A percentile compares a stretch with the other conserved stretches of the same genome.
These are phyloP conservation scores for Cheilosia pagana DNA, from an alignment of 2,888 invertebrate genomes.

Conservation along the genomic window DNA sequence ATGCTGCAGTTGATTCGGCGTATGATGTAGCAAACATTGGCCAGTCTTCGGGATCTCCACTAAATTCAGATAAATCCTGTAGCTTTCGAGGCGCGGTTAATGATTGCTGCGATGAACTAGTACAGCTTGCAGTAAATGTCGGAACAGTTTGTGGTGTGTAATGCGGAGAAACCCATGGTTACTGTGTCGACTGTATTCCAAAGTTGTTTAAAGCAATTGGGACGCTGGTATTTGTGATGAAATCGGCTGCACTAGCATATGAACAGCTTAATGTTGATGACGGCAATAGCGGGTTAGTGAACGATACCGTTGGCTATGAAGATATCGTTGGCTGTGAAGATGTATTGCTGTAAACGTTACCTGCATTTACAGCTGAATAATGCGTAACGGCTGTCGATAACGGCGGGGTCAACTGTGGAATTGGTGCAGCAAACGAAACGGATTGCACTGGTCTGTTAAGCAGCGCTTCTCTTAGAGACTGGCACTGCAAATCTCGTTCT, in stretches of 20 bases:
- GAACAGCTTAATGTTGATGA: not conserved
- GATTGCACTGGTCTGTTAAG: too few relatives aligned
- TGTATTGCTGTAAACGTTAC: not conserved
- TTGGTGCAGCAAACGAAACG: too few relatives aligned
- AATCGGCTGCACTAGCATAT: not conserved
- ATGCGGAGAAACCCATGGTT: too few relatives aligned
- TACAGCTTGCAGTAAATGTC: not conserved
- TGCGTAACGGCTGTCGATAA: not conserved
- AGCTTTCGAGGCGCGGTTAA: too few relatives aligned
- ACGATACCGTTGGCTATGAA: conserved; percentile 12
- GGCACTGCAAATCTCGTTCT: too few relatives aligned
- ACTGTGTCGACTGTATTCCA: not conserved
- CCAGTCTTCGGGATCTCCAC: conserved; percentile 62
- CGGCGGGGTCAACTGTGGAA: not conserved
- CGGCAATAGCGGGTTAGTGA: not conserved
- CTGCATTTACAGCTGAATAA: not conserved
- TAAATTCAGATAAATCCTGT: conserved; percentile 28
- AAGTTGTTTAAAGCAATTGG: not conserved
- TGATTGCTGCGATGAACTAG: too few relatives aligned
- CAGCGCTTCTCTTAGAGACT: too few relatives aligned
- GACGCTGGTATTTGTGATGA: not conserved
- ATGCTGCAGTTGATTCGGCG: conserved; percentile 49
- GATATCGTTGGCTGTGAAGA: conserved; percentile 6
- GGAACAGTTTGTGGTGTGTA: too few relatives aligned
- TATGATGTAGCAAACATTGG: not conserved